Evolutionary conservation across 1,140 invertebrate species (phyloP).

Genomic region (Bombus polaris): DNA sequence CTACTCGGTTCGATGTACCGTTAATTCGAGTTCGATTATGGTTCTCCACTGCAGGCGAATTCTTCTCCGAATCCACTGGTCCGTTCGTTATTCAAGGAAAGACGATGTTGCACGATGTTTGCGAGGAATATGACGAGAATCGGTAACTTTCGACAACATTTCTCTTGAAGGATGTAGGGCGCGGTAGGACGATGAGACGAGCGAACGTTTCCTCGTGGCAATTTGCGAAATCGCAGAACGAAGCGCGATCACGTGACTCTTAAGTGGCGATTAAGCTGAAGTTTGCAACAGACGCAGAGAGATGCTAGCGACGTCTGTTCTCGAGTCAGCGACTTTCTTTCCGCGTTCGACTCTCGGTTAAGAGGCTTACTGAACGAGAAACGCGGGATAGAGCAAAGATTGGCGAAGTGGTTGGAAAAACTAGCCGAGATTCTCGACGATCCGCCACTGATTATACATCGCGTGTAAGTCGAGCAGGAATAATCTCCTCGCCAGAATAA

Average conservation of each 20-base stretch:
- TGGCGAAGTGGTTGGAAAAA: background rate
- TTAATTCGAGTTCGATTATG: too few relatives aligned
- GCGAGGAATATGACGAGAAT: background rate
- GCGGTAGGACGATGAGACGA: background rate
- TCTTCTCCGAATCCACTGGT: too few relatives aligned
- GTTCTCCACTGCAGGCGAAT: too few relatives aligned
- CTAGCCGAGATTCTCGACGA: background rate
- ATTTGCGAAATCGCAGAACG: constrained; percentile 41
- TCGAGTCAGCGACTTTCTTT: constrained; percentile 37
- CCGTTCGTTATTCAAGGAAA: too few relatives aligned
- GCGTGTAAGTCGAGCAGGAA: too few relatives aligned
- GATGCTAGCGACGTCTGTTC: background rate
- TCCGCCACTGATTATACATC: background rate
- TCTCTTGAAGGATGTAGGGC: background rate
- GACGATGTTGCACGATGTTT: too few relatives aligned
- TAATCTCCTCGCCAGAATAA: background rate
- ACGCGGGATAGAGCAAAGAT: background rate
- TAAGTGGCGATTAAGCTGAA: constrained; percentile 57
- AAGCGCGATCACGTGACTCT: constrained; percentile 40
- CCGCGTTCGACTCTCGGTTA: constrained; percentile 1
- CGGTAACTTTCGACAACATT: background rate
- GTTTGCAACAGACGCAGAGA: constrained; percentile 11
- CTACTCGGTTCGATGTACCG: too few relatives aligned
- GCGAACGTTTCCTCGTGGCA: background rate
- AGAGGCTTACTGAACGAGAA: background rate